Evolutionary conservation across 2,113 vertebrate species (phyloP).

Genomic region (Forbesichthys papilliferus): DNA sequence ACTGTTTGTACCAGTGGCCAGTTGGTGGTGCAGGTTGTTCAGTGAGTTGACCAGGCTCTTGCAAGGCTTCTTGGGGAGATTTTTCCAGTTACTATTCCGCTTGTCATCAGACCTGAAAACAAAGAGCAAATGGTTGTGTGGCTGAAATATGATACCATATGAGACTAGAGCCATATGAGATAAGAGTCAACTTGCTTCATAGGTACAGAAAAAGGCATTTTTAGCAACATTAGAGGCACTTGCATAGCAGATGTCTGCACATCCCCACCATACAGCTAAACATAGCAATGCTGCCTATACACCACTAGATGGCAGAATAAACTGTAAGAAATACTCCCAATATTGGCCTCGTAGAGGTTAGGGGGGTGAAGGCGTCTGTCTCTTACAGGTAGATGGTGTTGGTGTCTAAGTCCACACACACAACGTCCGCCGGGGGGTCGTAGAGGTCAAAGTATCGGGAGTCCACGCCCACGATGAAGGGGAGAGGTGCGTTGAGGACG

Average conservation of each 20-base stretch:
- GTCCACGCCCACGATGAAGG: constrained; percentile 97
- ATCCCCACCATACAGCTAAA: too few relatives aligned
- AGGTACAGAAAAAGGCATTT: too few relatives aligned
- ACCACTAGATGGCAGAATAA: too few relatives aligned
- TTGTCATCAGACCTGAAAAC: constrained; percentile 90
- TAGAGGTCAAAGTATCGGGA: constrained; percentile 98
- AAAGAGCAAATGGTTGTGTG: neutral
- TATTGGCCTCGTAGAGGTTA: neutral
- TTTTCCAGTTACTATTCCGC: constrained; percentile 91
- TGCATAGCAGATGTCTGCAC: too few relatives aligned
- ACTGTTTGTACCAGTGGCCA: constrained; percentile 80
- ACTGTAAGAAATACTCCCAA: too few relatives aligned
- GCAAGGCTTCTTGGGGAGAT: constrained; percentile 95
- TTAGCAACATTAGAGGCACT: too few relatives aligned
- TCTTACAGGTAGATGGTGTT: constrained; percentile 96
- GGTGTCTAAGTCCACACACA: constrained; percentile 98
- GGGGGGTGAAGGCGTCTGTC: neutral
- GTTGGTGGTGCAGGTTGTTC: constrained; percentile 85
- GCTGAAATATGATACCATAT: too few relatives aligned
- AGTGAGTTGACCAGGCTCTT: constrained; percentile 87
- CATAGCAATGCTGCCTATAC: too few relatives aligned
- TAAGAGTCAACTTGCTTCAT: too few relatives aligned
- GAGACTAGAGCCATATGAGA: too few relatives aligned
- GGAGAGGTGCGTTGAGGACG: constrained; percentile 92
- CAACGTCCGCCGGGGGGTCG: constrained; percentile 94